Conservation (phyloP, 1,140 invertebrate genomes). For the Acromyrmex echinatior region DNA sequence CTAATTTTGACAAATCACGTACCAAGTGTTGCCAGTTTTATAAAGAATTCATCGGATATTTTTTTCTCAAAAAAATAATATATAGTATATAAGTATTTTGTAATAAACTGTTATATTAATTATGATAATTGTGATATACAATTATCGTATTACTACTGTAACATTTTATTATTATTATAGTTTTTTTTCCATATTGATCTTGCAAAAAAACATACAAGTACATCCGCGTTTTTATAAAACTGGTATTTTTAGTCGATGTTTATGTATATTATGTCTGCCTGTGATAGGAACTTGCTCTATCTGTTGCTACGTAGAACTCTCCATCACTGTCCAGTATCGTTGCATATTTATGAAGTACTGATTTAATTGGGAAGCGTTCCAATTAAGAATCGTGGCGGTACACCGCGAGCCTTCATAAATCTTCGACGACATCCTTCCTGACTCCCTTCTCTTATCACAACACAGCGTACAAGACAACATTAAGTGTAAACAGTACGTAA, state of each 20-base stretch:
- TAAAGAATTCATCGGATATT: conserved; percentile 21
- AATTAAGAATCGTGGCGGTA: conserved; percentile 52
- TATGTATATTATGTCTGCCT: conserved; percentile 61
- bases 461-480: conserved; percentile 55
- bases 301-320: conserved; percentile 58
- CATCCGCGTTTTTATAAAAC: conserved; percentile 47
- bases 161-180: conserved; percentile 1
- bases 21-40: conserved; percentile 58
- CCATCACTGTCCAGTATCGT: conserved; percentile 44
- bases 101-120: not conserved
- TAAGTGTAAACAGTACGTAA: conserved; percentile 1
- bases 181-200: not conserved
- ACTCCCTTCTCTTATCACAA: conserved; percentile 21
- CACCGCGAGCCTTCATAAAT: conserved; percentile 64
- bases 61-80: not conserved
- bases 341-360: conserved; percentile 69
- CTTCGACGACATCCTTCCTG: conserved; percentile 8
- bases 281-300: conserved; percentile 71
- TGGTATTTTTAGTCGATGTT: conserved; percentile 65
- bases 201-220: not conserved
- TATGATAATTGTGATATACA: conserved; percentile 6
- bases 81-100: not conserved
- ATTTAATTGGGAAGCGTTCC: conserved; percentile 36
- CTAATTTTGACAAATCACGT: conserved; percentile 17
- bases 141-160: not conserved